Evolutionary conservation across 2,797 vertebrate species (phyloP), one percentile per base, ranked within the genome.

Genomic region (Acanthopagrus latus): DNA sequence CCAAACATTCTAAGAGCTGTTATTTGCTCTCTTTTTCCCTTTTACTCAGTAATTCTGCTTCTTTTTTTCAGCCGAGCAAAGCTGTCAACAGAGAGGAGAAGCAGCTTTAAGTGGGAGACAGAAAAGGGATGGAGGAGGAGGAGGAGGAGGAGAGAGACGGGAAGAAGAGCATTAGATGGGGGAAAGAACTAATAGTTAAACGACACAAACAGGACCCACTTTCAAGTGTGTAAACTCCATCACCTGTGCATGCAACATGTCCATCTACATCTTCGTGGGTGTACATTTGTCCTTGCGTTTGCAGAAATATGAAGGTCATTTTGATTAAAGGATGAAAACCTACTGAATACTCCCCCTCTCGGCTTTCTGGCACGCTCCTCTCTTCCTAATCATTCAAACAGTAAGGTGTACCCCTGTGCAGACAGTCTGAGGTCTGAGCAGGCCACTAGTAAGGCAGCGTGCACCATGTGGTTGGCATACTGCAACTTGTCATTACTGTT

Each of bases 1-100:
- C 94, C 93, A 95, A 95, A 95, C 94, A 95, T 93, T 94, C 91
- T 92, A 92, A 94, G 92, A 94, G 93, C 93, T 95, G 93, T 94
- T 95, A 95, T 94, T 96, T 95, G 92, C 91, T 92, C 93, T 93
- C 88, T 92, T 92, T 94, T 94, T 93, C 89, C 90, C 88, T 92
- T 92, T 93, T 88, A 88, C 92, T 92, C 94, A 92, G 92, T 94
- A 92, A 92, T 95, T 94, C 91, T 90, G 83, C 81, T 78, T 83
- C 85, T 92, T 90, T 92, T 93, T 93, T 93, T 90, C 78, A 91
- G 78, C 79, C 60, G 83, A 92, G 91, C 85, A 89, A 89, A 90
- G 88, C 91, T 93, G 91, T 93, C 90, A 91, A 88, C 83, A 86
- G 82, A 89, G 87, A 92, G 72, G 86, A 93, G 88, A 92, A 88